Conservation (phyloP, 2,888 invertebrate species). For the Zhuqinia jingwanae region DNA sequence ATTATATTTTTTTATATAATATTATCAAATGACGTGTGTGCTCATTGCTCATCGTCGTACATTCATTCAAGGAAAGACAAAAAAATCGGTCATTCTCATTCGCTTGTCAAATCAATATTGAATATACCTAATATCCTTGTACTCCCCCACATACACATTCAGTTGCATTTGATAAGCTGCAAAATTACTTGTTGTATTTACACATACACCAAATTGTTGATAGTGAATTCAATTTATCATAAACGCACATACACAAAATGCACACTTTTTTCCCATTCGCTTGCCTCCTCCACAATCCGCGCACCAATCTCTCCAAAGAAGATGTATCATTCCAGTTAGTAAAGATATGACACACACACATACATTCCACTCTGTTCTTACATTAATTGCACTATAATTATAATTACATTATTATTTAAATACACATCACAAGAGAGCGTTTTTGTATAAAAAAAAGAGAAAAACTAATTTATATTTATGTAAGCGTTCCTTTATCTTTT, state of each 20-base stretch:
- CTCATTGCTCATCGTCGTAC: too few species aligned
- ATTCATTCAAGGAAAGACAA: too few species aligned
- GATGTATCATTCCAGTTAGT: too few species aligned
- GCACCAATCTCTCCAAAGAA: too few species aligned
- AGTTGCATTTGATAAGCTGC: conserved; percentile 30
- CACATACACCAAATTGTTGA: background rate
- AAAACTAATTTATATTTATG: background rate
- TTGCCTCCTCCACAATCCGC: conserved; percentile 26
- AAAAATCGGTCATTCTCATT: conserved; percentile 42
- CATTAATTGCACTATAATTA: background rate
- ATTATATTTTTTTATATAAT: too few species aligned
- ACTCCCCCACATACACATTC: background rate
- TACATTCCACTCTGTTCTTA: background rate
- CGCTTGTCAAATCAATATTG: conserved; percentile 34
- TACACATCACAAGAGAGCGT: conserved; percentile 1
- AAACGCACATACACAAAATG: too few species aligned
- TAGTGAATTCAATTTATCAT: background rate
- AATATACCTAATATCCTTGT: background rate
- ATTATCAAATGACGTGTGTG: too few species aligned
- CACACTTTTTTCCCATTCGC: too few species aligned
- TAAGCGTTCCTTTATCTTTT: background rate
- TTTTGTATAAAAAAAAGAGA: background rate
- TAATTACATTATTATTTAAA: background rate
- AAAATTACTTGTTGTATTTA: background rate
- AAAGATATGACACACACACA: background rate